phyloP scores from a whole-genome alignment of 2,888 invertebrate species.

The Rhingia campestris region DNA sequence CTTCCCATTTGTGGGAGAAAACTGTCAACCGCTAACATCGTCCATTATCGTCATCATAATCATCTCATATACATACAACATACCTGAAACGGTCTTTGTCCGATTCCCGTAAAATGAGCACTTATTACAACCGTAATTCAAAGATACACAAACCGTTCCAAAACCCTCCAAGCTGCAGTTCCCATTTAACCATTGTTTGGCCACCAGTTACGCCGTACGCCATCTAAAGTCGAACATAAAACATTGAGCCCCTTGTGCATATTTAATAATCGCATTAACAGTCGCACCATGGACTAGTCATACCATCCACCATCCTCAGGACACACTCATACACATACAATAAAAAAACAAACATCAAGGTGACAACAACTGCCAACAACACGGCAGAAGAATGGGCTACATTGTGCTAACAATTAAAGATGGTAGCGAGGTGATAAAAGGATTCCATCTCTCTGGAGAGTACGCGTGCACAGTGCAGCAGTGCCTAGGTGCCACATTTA shows the following conservation, averaged over 20 bases:
- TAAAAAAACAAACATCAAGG: slow-evolving; percentile 55
- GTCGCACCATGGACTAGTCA: slow-evolving; percentile 29
- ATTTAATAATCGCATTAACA: slow-evolving; percentile 73
- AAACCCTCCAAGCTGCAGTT: slow-evolving; percentile 10
- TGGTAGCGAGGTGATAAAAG: slow-evolving; percentile 71
- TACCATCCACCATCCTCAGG: slow-evolving; percentile 11
- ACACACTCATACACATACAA: not conserved
- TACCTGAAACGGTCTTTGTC: slow-evolving; percentile 21
- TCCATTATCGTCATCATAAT: slow-evolving; percentile 55
- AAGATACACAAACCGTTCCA: not conserved
- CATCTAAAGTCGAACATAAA: slow-evolving; percentile 53
- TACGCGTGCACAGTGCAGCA: slow-evolving; percentile 39
- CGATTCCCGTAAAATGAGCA: slow-evolving; percentile 51
- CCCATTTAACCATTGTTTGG: slow-evolving; percentile 48
- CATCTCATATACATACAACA: slow-evolving; percentile 11
- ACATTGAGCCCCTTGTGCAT: slow-evolving; percentile 66
- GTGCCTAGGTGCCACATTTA: slow-evolving; percentile 40
- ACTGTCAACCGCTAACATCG: slow-evolving; percentile 38
- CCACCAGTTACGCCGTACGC: slow-evolving; percentile 34
- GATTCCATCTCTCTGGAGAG: slow-evolving; percentile 56
- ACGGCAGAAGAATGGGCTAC: slow-evolving; percentile 54
- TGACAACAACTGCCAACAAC: slow-evolving; percentile 68
- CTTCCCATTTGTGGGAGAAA: slow-evolving; percentile 54
- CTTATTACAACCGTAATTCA: slow-evolving; percentile 50
- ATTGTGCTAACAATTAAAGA: slow-evolving; percentile 73